phyloP scores from a whole-genome alignment of 53 echinoderm and acorn worm species.

The Echinometra lucunter region DNA sequence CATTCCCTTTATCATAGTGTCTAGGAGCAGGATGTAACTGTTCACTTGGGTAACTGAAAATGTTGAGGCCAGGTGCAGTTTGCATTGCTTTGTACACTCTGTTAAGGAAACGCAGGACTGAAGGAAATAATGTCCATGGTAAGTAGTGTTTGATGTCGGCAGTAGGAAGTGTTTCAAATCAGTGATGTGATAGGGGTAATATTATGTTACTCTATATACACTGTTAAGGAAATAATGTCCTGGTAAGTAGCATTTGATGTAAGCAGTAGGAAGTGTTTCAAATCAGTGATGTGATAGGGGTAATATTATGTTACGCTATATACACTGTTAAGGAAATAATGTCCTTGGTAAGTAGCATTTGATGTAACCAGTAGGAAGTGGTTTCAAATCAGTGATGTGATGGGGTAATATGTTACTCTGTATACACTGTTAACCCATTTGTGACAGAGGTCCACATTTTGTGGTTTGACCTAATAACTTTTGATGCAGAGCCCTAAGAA shows the following conservation, averaged over 20 bases:
- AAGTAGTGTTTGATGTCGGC: neutral
- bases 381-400: neutral
- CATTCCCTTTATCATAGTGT: neutral
- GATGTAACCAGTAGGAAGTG: neutral
- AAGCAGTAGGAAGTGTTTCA: neutral
- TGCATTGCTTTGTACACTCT: neutral
- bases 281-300: neutral
- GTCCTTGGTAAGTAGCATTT: neutral
- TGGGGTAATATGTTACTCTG: too few species aligned
- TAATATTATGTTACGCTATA: neutral
- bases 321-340: conserved; percentile 1
- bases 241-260: neutral
- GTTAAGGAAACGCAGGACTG: neutral
- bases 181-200: neutral
- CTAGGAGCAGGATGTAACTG: neutral
- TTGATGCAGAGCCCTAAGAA: too few species aligned
- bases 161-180: neutral
- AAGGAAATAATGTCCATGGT: conserved; percentile 13
- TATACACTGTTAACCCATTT: neutral
- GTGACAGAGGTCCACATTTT: too few species aligned
- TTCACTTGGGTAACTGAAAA: neutral
- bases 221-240: neutral
- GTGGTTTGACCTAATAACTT: too few species aligned
- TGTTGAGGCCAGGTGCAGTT: neutral
- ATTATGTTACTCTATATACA: neutral